Conservation (phyloP, 2,888 invertebrate species). For the Acronicta alni region DNA sequence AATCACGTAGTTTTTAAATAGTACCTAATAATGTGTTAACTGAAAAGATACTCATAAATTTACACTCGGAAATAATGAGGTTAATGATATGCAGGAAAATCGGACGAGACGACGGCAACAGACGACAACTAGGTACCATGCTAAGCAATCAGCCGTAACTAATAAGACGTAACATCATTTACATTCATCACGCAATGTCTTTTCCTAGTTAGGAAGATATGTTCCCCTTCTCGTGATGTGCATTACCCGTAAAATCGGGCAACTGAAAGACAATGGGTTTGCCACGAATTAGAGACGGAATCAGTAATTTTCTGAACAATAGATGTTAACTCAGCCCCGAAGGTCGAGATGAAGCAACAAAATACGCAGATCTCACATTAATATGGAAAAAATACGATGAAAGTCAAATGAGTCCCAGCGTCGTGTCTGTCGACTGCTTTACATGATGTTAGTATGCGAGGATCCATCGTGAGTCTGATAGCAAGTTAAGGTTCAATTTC, state of each 20-base stretch:
- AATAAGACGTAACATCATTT: conserved; percentile 35
- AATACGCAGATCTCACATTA: conserved; percentile 63
- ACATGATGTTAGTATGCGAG: conserved; percentile 21
- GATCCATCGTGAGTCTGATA: conserved; percentile 10
- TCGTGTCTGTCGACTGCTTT: conserved; percentile 22
- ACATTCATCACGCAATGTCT: conserved; percentile 51
- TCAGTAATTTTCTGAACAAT: conserved; percentile 85
- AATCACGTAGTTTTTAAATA: no score
- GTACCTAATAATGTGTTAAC: no score
- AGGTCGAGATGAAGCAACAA: conserved; percentile 78
- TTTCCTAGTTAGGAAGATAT: conserved; percentile 48
- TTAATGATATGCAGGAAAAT: conserved; percentile 14
- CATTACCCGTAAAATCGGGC: conserved; percentile 81
- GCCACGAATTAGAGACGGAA: conserved; percentile 83
- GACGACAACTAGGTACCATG: conserved; percentile 12
- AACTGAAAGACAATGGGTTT: conserved; percentile 79
- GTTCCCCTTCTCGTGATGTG: conserved; percentile 65
- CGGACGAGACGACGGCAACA: no score
- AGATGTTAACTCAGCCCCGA: conserved; percentile 82
- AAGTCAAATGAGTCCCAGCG: conserved; percentile 50
- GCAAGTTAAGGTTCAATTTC: no score
- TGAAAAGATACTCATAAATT: no score
- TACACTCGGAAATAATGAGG: no score
- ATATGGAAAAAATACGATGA: conserved; percentile 61
- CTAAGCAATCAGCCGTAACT: conserved; percentile 27